Evolutionary conservation across 2,797 vertebrate genomes (phyloP).

Genomic region (Cirrhinus molitorella): DNA sequence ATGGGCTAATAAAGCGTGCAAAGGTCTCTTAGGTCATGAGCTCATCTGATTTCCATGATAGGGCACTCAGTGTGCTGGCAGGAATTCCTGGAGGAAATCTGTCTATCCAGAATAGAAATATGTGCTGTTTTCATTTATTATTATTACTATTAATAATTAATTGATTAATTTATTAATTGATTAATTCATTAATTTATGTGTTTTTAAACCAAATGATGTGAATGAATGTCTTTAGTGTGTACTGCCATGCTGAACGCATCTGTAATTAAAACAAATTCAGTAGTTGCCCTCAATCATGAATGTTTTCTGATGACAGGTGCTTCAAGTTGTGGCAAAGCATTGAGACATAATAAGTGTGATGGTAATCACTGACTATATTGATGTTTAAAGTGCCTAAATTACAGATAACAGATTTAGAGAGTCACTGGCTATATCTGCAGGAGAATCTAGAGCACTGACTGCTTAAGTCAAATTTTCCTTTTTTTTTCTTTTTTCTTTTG

Average conservation of each 20-base stretch:
- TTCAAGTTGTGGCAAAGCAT: neutral
- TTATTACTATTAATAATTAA: too few relatives aligned
- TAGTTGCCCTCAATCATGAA: conserved; percentile 1
- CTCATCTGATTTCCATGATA: conserved; percentile 54
- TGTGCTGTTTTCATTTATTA: too few relatives aligned
- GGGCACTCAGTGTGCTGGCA: conserved; percentile 7
- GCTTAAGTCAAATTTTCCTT: conserved; percentile 62
- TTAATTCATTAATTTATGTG: too few relatives aligned
- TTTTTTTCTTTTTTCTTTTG: conserved; percentile 34
- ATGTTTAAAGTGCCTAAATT: conserved; percentile 49
- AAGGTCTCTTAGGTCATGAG: conserved; percentile 38
- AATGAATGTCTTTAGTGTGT: neutral
- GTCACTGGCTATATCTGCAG: neutral
- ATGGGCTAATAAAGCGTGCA: conserved; percentile 42
- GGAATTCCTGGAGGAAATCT: conserved; percentile 5
- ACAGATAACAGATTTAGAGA: conserved; percentile 43
- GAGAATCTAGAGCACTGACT: conserved; percentile 67
- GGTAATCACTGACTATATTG: conserved; percentile 9
- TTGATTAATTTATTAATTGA: too few relatives aligned
- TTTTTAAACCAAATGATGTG: neutral
- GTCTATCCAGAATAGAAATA: conserved; percentile 24
- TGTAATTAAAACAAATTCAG: conserved; percentile 25
- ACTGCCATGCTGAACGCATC: neutral
- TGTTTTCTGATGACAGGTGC: neutral
- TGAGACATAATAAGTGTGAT: neutral